Evolutionary conservation across 2,797 vertebrate genomes (phyloP).

Genomic region (Danio aesculapii): DNA sequence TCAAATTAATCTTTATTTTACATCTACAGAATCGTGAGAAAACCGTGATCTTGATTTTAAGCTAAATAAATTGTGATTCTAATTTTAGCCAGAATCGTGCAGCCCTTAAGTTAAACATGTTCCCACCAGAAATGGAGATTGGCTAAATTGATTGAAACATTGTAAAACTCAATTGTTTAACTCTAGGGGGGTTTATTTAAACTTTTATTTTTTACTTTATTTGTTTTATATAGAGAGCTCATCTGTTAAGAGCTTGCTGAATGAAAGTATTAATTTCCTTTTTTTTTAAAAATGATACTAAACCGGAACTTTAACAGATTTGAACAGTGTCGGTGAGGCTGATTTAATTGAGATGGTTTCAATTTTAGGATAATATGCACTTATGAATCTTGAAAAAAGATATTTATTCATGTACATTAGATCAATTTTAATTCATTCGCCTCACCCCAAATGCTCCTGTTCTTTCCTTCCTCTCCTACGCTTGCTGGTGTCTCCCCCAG

Average conservation of each 20-base stretch:
- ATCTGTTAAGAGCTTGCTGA: not conserved
- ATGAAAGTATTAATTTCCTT: not conserved
- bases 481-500: not conserved
- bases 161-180: too few species aligned
- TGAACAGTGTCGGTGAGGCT: not conserved
- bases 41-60: too few species aligned
- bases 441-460: not conserved
- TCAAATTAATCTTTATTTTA: too few species aligned
- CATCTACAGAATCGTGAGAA: too few species aligned
- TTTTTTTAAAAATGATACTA: not conserved
- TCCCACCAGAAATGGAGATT: too few species aligned
- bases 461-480: not conserved
- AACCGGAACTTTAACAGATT: not conserved
- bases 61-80: too few species aligned
- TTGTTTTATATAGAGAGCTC: too few species aligned
- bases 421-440: not conserved
- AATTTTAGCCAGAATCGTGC: too few species aligned
- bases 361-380: not conserved
- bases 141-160: too few species aligned
- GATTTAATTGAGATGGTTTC: not conserved
- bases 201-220: too few species aligned
- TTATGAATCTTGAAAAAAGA: not conserved
- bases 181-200: too few species aligned
- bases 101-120: too few species aligned
- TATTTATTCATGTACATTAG: not conserved